phyloP scores from a whole-genome alignment of 2,113 vertebrate genomes.

The Stigmatopora nigra region DNA sequence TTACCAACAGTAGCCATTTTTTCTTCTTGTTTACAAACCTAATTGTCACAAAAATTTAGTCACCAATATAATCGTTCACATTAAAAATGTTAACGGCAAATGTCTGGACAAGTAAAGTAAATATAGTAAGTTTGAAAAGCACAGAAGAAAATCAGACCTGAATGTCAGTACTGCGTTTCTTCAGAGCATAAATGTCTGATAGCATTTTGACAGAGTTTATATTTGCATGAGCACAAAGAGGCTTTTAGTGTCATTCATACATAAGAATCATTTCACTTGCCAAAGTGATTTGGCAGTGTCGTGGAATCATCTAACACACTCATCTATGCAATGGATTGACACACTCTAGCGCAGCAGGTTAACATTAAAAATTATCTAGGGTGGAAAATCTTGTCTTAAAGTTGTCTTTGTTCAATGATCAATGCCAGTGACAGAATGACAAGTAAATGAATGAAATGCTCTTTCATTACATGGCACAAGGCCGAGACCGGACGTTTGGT shows the following conservation, averaged over 20 bases:
- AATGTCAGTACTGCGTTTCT: slow-evolving; percentile 31
- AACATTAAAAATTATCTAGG: too few relatives aligned
- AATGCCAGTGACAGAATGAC: too few relatives aligned
- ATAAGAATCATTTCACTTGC: not conserved
- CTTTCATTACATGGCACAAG: too few relatives aligned
- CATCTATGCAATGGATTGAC: not conserved
- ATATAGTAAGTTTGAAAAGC: slow-evolving; percentile 3
- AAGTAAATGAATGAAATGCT: too few relatives aligned
- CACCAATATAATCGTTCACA: not conserved
- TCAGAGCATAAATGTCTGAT: slow-evolving; percentile 38
- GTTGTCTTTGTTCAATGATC: too few relatives aligned
- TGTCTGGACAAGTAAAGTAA: not conserved
- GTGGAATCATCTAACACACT: not conserved
- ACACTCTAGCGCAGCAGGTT: not conserved
- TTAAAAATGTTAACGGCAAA: not conserved
- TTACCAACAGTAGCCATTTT: too few relatives aligned
- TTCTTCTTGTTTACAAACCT: too few relatives aligned
- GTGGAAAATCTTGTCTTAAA: too few relatives aligned
- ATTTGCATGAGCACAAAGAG: slow-evolving; percentile 9
- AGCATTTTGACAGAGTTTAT: slow-evolving; percentile 33
- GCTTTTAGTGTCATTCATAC: slow-evolving; percentile 12
- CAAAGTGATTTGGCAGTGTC: not conserved
- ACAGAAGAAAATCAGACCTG: slow-evolving; percentile 15
- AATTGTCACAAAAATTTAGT: too few relatives aligned
- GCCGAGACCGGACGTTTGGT: too few relatives aligned